Base-by-base conservation (phyloP, 2,113 vertebrate genomes). In the Bettongia penicillata region DNA sequence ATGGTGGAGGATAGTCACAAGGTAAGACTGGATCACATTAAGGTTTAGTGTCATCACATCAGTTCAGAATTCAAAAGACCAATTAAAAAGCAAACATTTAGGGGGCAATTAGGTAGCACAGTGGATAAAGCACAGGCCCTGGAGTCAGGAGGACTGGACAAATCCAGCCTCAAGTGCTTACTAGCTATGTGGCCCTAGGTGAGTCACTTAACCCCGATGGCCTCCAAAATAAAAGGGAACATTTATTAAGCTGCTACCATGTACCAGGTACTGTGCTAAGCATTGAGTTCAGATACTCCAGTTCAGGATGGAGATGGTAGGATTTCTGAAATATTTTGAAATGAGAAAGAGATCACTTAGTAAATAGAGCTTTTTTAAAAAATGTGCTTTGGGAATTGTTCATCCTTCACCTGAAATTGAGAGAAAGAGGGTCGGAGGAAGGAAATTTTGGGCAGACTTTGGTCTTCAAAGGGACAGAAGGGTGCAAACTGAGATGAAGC, bases 371-470 rank as follows among this genome's bases (percentile, higher is more conserved):
- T 68, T 68, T 4, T 31, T 31, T 4, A 77, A 68, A 68, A 77
- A 77, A n/a, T 84, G 68, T 84, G 9, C 19, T 47, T 89, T 61
- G n/a, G 92, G 31, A 91, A 50, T 3, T 24, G 90, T 68, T 37
- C 61, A 68, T 68, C 14, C 61, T 68, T 68, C 12, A 89, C 4
- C 48, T 10, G 52, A 37, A 10, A 48, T 8, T 28, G n/a, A 16
- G 52, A 43, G 11, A 16, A 37, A 47, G 47, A 0, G 37, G 24
- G 0, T 0, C 0, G 22, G 50, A 43, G 3, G 0, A 51, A 37
- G n/a, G 49, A 26, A 19, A 52, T 16, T 28, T 5, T 0, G 37
- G 52, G 51, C 91, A 48, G 90, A 0, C 16, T 52, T 52, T 52
- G 55, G 3, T 1, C 3, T n/a, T 90, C 43, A 0, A 1, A 14